phyloP scores from a whole-genome alignment of 2,888 invertebrate species.

The Chorisops tibialis region DNA sequence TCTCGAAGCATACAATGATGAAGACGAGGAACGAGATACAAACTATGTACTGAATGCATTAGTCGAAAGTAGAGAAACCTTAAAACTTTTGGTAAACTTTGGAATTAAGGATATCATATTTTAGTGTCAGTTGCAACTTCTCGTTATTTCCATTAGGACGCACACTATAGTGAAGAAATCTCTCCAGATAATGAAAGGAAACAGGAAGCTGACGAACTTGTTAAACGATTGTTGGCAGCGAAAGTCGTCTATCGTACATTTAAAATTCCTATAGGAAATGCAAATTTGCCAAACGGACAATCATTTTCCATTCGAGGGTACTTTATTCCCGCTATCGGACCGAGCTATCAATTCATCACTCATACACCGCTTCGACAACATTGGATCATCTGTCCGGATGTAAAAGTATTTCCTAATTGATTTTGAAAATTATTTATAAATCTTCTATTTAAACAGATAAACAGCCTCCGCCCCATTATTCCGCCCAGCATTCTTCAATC shows the following conservation, averaged over 20 bases:
- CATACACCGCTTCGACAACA: slow-evolving; percentile 40
- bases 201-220: slow-evolving; percentile 34
- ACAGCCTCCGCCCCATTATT: slow-evolving; percentile 27
- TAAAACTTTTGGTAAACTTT: not conserved
- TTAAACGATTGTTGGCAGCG: slow-evolving; percentile 36
- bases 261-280: slow-evolving; percentile 35
- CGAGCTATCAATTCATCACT: slow-evolving; percentile 41
- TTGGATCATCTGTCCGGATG: slow-evolving; percentile 36
- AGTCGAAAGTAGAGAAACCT: slow-evolving; percentile 37
- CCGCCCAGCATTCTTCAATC: slow-evolving; percentile 38
- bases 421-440: not conserved
- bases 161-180: slow-evolving; percentile 35
- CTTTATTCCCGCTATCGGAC: slow-evolving; percentile 38
- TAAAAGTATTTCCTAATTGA: slow-evolving; percentile 30
- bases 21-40: slow-evolving; percentile 37
- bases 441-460: slow-evolving; percentile 14
- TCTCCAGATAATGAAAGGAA: slow-evolving; percentile 28
- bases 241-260: slow-evolving; percentile 41
- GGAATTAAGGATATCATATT: not conserved
- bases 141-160: slow-evolving; percentile 15
- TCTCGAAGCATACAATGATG: slow-evolving; percentile 28
- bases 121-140: too few relatives aligned
- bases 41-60: slow-evolving; percentile 37
- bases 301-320: slow-evolving; percentile 41
- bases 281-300: slow-evolving; percentile 35